phyloP scores from a whole-genome alignment of 2,113 vertebrate species.

The Piprites chloris region DNA sequence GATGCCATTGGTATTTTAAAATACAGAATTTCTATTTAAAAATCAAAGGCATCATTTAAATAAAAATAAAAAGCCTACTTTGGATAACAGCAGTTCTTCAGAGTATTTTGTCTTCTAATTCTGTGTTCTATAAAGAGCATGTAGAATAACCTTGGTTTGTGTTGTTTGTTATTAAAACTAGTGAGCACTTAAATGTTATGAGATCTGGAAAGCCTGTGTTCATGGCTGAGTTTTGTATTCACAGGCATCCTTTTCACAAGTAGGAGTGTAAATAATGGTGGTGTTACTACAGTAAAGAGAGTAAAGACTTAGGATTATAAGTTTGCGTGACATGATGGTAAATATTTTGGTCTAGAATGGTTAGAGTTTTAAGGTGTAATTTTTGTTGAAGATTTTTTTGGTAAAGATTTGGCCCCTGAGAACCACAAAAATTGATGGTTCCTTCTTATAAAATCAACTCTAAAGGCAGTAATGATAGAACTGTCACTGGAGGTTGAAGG shows the following conservation, averaged over 20 bases:
- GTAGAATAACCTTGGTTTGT: neutral
- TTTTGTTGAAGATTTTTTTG: neutral
- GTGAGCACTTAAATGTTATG: neutral
- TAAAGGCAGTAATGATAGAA: neutral
- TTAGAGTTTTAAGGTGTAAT: neutral
- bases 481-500: neutral
- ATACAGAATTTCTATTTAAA: neutral
- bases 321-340: neutral
- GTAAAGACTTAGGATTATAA: slow-evolving; percentile 15
- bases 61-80: neutral
- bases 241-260: neutral
- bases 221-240: neutral
- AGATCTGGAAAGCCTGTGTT: neutral
- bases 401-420: neutral
- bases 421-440: neutral
- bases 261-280: slow-evolving; percentile 9
- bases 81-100: neutral
- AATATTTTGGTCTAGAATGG: neutral
- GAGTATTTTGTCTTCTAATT: neutral
- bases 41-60: neutral
- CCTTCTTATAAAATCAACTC: neutral
- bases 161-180: slow-evolving; percentile 33
- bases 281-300: neutral
- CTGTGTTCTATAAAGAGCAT: neutral
- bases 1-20: neutral